Evolutionary conservation across 2,797 vertebrate species (phyloP), one percentile per base, ranked within the genome.

Genomic region (Lutjanus campechanus): DNA sequence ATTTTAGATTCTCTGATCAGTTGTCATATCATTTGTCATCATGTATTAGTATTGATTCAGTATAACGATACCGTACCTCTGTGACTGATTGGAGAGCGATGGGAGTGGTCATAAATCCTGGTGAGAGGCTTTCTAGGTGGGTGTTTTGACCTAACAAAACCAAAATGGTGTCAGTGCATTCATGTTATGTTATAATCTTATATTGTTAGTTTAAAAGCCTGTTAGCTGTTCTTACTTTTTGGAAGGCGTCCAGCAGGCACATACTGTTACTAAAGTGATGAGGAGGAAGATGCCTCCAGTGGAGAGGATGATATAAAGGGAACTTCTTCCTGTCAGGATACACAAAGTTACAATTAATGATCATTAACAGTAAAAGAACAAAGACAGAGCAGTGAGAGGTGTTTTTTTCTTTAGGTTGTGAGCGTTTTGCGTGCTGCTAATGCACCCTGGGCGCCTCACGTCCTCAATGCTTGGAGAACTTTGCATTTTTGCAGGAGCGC

Each of bases 171-270:
- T 25, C 1, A 40, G 10, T 22, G 13, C n/a, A n/a, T 64, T 49
- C 19, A 22, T 63, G 12, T 29, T 47, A 36, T 4, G 22, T 11
- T 4, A 53, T n/a, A 50, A 7, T 40, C 2, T 50, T 15, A 59
- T 1, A 4, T 11, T 9, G 1, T 62, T 60, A 9, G 54, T 36
- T 71, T 50, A 11, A 43, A 64, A 49, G 4, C 0, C n/a, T 40
- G 2, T 54, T 44, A 25, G 2, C 76, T 69, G 46, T 69, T 89
- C 93, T 1, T 96, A 98, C 97, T 98, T 98, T 96, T 98, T 98
- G 83, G 97, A 96, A 2, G 98, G 98, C 62, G 98, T 99, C 98
- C 98, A 99, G 92, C 98, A 99, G 92, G 98, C 98, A 2, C 98
- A 99, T 62, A 99, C 96, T 0, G 97, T 99, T 91, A 99, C 97